These are phyloP conservation scores for Anomalospiza imberbis DNA, from an alignment of 2,797 vertebrate genomes.

Conservation along the genomic window DNA sequence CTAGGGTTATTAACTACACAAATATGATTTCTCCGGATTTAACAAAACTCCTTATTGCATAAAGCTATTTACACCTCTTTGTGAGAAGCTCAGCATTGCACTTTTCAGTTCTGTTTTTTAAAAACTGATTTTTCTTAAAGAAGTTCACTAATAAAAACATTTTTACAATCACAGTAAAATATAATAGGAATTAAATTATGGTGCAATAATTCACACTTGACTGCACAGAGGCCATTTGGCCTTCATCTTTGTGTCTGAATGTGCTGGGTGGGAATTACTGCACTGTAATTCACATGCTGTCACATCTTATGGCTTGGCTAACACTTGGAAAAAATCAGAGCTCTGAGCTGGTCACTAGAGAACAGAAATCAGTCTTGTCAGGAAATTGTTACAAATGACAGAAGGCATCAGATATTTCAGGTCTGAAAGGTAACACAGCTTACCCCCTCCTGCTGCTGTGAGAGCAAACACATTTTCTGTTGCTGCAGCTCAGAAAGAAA, in stretches of 20 bases:
- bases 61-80: not conserved
- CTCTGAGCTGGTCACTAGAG: not conserved
- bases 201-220: slow-evolving; percentile 22
- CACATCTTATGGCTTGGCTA: slow-evolving; percentile 17
- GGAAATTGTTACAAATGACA: not conserved
- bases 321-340: not conserved
- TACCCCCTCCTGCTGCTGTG: not conserved
- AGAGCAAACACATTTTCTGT: not conserved
- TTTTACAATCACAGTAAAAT: slow-evolving; percentile 55
- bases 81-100: not conserved
- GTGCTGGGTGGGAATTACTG: slow-evolving; percentile 40
- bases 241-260: slow-evolving; percentile 34
- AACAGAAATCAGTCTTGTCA: not conserved
- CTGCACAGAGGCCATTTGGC: slow-evolving; percentile 42
- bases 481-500: not conserved
- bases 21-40: not conserved
- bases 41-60: not conserved
- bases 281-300: slow-evolving; percentile 37
- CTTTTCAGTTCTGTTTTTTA: not conserved
- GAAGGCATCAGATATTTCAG: not conserved
- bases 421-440: not conserved
- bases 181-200: slow-evolving; percentile 58
- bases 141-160: slow-evolving; percentile 65
- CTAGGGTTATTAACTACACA: not conserved
- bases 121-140: slow-evolving; percentile 9